Percentiles rank a stretch among this genome's conserved stretches.
These are phyloP conservation scores for Eubasilissa regina DNA, from an alignment of 1,140 invertebrate species.

Conservation along the genomic window DNA sequence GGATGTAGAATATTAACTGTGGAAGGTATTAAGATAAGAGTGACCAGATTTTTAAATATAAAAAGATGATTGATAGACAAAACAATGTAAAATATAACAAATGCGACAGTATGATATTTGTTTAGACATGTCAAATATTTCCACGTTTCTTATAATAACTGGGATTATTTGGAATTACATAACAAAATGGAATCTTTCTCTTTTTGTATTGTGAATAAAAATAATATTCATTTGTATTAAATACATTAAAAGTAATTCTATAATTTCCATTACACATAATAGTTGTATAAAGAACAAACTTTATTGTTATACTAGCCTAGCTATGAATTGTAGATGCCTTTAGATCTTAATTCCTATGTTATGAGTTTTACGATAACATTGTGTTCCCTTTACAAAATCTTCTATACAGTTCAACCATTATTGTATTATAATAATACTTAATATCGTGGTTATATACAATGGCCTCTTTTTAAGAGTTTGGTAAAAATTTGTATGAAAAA, in stretches of 20 bases:
- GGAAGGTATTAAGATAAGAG: too few species aligned
- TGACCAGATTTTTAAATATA: too few species aligned
- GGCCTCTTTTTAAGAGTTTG: slow-evolving; percentile 29
- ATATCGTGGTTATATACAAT: slow-evolving; percentile 48
- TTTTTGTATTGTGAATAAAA: slow-evolving; percentile 20
- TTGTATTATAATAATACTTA: slow-evolving; percentile 38
- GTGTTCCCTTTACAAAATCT: slow-evolving; percentile 47
- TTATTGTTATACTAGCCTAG: slow-evolving; percentile 34
- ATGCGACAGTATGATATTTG: too few species aligned
- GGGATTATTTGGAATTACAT: too few species aligned
- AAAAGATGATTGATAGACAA: too few species aligned
- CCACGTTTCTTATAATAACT: too few species aligned
- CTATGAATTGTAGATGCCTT: slow-evolving; percentile 32
- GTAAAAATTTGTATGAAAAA: slow-evolving; percentile 54
- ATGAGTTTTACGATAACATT: slow-evolving; percentile 34
- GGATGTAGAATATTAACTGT: too few species aligned
- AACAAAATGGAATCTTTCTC: too few species aligned
- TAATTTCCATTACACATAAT: slow-evolving; percentile 27
- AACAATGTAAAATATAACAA: too few species aligned
- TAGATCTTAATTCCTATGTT: slow-evolving; percentile 6
- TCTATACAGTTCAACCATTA: slow-evolving; percentile 25
- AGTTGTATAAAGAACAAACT: slow-evolving; percentile 51
- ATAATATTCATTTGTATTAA: not conserved
- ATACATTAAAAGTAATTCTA: slow-evolving; percentile 29
- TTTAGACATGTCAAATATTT: too few species aligned